Conservation (phyloP, 2,888 invertebrate species). For the Eucriotettix oculatus region DNA sequence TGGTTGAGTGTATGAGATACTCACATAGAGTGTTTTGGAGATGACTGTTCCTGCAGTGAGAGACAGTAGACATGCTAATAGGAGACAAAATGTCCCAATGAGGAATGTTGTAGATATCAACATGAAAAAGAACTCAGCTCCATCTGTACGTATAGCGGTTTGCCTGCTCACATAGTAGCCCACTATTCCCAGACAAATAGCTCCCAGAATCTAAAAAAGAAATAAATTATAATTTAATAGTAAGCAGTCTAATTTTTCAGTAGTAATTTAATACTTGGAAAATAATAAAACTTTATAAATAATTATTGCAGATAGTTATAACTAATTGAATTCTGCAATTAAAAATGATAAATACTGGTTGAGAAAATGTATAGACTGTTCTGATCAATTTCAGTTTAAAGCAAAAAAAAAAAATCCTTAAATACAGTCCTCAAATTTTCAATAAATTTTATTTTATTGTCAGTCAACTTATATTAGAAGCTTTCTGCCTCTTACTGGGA, state of each 20-base stretch:
- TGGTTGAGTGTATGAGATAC: conserved; percentile 22
- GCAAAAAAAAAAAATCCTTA: too few species aligned
- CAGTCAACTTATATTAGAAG: too few species aligned
- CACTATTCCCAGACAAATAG: conserved; percentile 53
- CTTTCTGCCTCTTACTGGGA: too few species aligned
- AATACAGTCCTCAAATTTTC: too few species aligned
- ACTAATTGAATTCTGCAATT: too few species aligned
- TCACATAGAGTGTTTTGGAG: conserved; percentile 63
- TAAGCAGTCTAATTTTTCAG: background rate
- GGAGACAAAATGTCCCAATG: conserved; percentile 58
- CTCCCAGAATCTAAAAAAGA: conserved; percentile 54
- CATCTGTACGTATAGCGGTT: conserved; percentile 16
- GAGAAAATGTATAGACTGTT: too few species aligned
- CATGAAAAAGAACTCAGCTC: conserved; percentile 48
- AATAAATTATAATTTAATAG: background rate
- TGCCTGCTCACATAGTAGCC: conserved; percentile 36
- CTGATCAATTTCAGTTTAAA: too few species aligned
- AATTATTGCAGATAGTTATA: too few species aligned
- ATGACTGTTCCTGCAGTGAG: conserved; percentile 68
- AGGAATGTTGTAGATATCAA: conserved; percentile 60
- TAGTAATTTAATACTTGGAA: background rate
- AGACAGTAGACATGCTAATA: conserved; percentile 59
- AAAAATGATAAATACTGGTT: too few species aligned
- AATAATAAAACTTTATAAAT: too few species aligned
- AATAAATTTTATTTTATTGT: too few species aligned